A percentile compares a stretch with the other conserved stretches of the same genome.
These are phyloP conservation scores for Drosophila vallismaia DNA, from an alignment of 2,888 invertebrate species.

Conservation along the genomic window DNA sequence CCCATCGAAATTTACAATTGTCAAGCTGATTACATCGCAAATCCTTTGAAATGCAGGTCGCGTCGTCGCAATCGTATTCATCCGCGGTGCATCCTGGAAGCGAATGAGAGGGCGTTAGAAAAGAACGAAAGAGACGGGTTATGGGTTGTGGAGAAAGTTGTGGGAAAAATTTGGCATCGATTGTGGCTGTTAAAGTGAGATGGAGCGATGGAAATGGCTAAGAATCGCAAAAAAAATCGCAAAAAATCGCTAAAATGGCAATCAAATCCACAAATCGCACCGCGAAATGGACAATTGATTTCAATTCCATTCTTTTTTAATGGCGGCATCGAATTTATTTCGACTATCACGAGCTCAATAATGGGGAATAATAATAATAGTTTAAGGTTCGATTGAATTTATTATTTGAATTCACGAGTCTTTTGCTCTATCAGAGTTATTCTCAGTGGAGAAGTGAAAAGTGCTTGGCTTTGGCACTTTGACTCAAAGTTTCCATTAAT, in stretches of 20 bases:
- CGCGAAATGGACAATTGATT: slow-evolving; percentile 44
- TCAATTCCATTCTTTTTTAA: slow-evolving; percentile 14
- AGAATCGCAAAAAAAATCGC: neutral
- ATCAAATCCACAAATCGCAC: slow-evolving; percentile 41
- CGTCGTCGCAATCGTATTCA: slow-evolving; percentile 94
- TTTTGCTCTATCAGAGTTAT: neutral
- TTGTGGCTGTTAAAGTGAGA: slow-evolving; percentile 17
- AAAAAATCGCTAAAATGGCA: slow-evolving; percentile 25
- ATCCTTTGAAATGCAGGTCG: slow-evolving; percentile 90
- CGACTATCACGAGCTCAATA: too few relatives aligned
- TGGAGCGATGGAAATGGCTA: slow-evolving; percentile 18
- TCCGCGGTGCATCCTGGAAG: slow-evolving; percentile 75
- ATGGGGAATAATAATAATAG: neutral
- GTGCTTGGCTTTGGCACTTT: neutral
- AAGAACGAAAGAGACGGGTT: slow-evolving; percentile 2
- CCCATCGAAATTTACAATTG: slow-evolving; percentile 93
- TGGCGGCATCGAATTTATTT: too few relatives aligned
- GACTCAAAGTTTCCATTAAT: slow-evolving; percentile 22
- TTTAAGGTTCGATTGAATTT: slow-evolving; percentile 6
- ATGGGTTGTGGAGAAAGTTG: slow-evolving; percentile 35
- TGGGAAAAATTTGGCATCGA: slow-evolving; percentile 31
- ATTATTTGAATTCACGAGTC: neutral
- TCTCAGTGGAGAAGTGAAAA: neutral
- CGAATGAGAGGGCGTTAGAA: too few relatives aligned
- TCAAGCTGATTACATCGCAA: slow-evolving; percentile 89